Base-by-base conservation (phyloP, 2,888 invertebrate genomes). In the Microchrysa polita region DNA sequence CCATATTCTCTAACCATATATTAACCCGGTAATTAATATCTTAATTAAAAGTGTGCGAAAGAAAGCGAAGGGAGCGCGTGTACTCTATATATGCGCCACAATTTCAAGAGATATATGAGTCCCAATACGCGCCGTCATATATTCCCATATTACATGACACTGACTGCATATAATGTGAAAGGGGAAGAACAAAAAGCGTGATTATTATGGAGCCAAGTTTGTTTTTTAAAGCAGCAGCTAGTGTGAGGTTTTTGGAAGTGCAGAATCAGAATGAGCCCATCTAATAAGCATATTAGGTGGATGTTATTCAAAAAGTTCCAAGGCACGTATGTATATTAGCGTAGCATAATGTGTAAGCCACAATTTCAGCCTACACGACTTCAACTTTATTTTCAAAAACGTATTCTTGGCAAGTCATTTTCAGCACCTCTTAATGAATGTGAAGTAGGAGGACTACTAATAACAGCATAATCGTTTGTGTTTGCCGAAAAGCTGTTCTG, bases 41-140 rank as follows among this genome's bases (percentile, higher is more conserved):
- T 74, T 74, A 74, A 74, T 74, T 74, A 74, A 72, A 74, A 67
- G 65, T 74, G 74, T 60, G 72, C 74, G n/a, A 59, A 72, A 74
- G 72, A 74, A 67, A 74, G 48, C 61, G 74, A 59, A 65, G 65
- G 59, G 65, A 72, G 18, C 65, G 63, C 27, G 18, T 57, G n/a
- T n/a, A n/a, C n/a, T n/a, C n/a, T n/a, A n/a, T n/a, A n/a, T n/a
- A n/a, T 42, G 10, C 42, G 34, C 53, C 63, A 74, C 48, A 22
- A 65, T 63, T 67, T 52, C 67, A 52, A 27, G n/a, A 67, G 67
- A 67, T 27, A 67, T 67, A 67, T 52, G 67, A 27, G 23, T 67
- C 67, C 67, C 67, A 14, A 27, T 67, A 23, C 67, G 23, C n/a
- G 52, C 27, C 52, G 9, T 18, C 44, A 48, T 23, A 67, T 23